A percentile compares a stretch with the other conserved stretches of the same genome.
phyloP scores from a whole-genome alignment of 2,797 vertebrate species.

The Acanthurus lineatus region DNA sequence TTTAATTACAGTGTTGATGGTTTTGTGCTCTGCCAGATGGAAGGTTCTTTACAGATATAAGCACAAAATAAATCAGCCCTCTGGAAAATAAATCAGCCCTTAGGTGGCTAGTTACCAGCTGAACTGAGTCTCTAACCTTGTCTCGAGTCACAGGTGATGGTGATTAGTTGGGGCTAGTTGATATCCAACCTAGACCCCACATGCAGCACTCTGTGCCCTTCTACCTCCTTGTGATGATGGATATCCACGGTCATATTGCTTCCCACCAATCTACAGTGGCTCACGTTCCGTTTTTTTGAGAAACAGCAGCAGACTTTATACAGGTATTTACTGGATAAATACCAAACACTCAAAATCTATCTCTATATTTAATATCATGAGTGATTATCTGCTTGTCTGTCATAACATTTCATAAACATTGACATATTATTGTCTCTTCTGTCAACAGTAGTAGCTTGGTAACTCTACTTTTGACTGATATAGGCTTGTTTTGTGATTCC shows the following conservation, averaged over 20 bases:
- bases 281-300: constrained; percentile 17
- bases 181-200: constrained; percentile 38
- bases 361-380: constrained; percentile 6
- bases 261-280: neutral
- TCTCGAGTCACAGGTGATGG: constrained; percentile 55
- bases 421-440: neutral
- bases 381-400: neutral
- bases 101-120: constrained; percentile 75
- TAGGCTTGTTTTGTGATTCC: constrained; percentile 15
- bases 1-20: constrained; percentile 99
- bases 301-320: neutral
- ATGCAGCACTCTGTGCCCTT: constrained; percentile 1
- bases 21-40: constrained; percentile 96
- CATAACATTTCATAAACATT: neutral
- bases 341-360: neutral
- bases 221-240: constrained; percentile 7
- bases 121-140: constrained; percentile 70
- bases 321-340: neutral
- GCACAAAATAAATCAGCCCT: constrained; percentile 85
- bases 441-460: neutral
- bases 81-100: constrained; percentile 81
- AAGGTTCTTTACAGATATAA: constrained; percentile 95
- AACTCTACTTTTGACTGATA: neutral
- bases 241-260: constrained; percentile 3
- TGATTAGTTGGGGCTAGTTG: constrained; percentile 63